A percentile compares a stretch with the other conserved stretches of the same genome.
These are phyloP conservation scores for Agrotis ipsilon DNA, from an alignment of 2,888 invertebrate genomes.

Conservation along the genomic window DNA sequence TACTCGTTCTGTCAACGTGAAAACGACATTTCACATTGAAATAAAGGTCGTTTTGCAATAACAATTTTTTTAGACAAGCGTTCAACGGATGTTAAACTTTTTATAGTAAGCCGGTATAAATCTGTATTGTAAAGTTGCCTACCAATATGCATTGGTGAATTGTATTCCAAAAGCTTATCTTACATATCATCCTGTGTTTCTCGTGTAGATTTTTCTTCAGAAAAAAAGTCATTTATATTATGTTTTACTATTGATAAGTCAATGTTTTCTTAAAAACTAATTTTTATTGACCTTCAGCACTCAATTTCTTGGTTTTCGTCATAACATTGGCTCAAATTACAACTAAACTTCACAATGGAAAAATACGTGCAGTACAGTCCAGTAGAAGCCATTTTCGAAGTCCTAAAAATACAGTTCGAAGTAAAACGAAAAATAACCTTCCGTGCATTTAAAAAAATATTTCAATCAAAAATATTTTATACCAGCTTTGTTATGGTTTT, in stretches of 20 bases:
- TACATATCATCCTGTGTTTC: not conserved
- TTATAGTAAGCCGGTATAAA: too few relatives aligned
- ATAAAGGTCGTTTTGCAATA: too few relatives aligned
- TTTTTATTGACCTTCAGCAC: not conserved
- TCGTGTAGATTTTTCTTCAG: not conserved
- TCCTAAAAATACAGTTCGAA: not conserved
- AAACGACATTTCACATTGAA: too few relatives aligned
- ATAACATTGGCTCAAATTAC: not conserved
- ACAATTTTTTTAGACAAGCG: too few relatives aligned
- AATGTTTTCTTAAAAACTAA: not conserved
- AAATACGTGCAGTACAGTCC: not conserved
- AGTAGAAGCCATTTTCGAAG: not conserved
- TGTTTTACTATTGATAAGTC: not conserved
- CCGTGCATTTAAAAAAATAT: not conserved
- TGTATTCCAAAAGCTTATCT: not conserved
- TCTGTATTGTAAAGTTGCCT: not conserved
- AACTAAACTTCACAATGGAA: not conserved
- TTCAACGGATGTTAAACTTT: too few relatives aligned
- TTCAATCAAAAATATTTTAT: constrained; percentile 13
- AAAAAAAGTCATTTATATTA: constrained; percentile 1
- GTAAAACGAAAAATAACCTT: not conserved
- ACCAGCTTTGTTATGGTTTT: constrained; percentile 23
- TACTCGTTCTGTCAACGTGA: too few relatives aligned
- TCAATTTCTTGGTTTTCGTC: not conserved
- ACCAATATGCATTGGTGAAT: not conserved